Base-by-base conservation (phyloP, 1,140 invertebrate species). In the Drosophila pallidifrons region DNA sequence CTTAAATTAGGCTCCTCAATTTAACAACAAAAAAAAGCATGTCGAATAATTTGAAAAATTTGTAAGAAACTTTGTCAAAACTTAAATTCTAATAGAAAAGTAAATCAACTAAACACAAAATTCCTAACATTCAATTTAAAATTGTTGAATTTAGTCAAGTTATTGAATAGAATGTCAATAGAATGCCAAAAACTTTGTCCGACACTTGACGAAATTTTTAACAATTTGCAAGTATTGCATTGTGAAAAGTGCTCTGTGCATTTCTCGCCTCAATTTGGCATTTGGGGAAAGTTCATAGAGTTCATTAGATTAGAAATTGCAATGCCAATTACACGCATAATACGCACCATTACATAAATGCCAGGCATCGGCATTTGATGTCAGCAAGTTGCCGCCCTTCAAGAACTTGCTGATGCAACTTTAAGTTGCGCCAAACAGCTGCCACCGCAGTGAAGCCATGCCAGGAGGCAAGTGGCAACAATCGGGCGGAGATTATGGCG, bases 291-390 rank as follows among this genome's bases (percentile, higher is more conserved):
- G 54, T 70, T 58, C 54, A 57, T 46, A 47, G 64, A 69, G 67
- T 79, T 87, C 72, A 87, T 87, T 79, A 74, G 76, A 47, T 10
- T 13, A 10, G 35, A 71, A 87, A 82, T 88, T 64, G 77, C 69
- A 83, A 59, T 82, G 70, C 61, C 81, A 88, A 87, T 88, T 83
- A 88, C 85, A 83, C 67, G 80, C 80, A 66, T 83, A 87, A 83
- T 83, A 75, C 85, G 83, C 83, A 75, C 60, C 78, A 87, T 87
- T 87, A 81, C 77, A 78, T 66, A 54, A 77, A 80, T 57, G 52
- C 73, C 45, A 54, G 30, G 45, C 45, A 59, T 52, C 11, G 57
- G 49, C 67, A 61, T 55, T 65, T 15, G 63, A 70, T 70, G 67
- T 58, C 57, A 43, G 30, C 63, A 69, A 79, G 67, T 73, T 78